Evolutionary conservation across 2,113 vertebrate genomes (phyloP).

Genomic region (Casuarius casuarius): DNA sequence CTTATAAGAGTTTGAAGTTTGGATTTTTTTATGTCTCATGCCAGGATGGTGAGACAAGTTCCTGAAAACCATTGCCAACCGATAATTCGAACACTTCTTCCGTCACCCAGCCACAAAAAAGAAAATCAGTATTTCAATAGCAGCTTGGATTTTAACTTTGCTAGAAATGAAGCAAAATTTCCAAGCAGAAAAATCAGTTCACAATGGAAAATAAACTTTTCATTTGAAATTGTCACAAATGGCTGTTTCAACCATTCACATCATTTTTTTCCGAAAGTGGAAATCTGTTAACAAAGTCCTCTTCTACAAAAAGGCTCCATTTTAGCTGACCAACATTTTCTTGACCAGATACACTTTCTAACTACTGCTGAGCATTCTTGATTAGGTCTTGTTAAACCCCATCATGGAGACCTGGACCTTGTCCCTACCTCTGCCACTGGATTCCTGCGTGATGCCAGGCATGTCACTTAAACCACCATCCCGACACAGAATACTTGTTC

Average conservation of each 20-base stretch:
- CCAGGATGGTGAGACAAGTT: not conserved
- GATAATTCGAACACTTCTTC: not conserved
- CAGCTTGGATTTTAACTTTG: not conserved
- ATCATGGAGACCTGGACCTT: not conserved
- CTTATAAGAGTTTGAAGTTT: not conserved
- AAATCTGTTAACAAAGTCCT: accelerated
- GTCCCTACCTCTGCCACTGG: not conserved
- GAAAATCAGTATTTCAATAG: not conserved
- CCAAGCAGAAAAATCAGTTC: not conserved
- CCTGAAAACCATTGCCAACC: not conserved
- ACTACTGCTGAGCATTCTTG: not conserved
- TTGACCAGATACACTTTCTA: not conserved
- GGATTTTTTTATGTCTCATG: not conserved
- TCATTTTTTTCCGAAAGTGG: not conserved
- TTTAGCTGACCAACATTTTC: not conserved
- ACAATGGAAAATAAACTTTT: not conserved
- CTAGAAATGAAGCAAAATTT: not conserved
- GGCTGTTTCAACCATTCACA: not conserved
- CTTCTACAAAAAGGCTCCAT: not conserved
- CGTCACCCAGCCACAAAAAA: accelerated
- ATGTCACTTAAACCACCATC: not conserved
- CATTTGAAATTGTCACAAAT: not conserved
- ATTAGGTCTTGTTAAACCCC: not conserved
- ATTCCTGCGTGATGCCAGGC: not conserved
- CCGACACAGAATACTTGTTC: not conserved